A percentile compares a stretch with the other conserved stretches of the same genome.
Conservation (phyloP, 2,888 invertebrate genomes). For the Lissonota sp. region DNA sequence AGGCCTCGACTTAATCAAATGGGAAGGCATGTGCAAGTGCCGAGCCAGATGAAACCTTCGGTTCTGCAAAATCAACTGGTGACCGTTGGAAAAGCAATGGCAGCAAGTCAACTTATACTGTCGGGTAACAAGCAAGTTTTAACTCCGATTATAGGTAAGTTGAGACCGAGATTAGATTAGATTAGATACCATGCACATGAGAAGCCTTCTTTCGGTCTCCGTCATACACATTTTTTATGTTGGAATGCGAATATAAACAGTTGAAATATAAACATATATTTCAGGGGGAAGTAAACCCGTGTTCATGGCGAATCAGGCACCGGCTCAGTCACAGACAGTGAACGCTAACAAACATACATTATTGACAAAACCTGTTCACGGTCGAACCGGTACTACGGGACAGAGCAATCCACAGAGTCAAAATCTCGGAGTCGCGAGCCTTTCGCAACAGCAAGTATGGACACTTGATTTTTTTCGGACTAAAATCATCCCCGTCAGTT, state of each 20-base stretch:
- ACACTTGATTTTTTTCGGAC: conserved; percentile 17
- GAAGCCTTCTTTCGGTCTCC: not conserved
- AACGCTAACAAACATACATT: conserved; percentile 82
- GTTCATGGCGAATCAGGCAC: conserved; percentile 80
- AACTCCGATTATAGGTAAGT: conserved; percentile 82
- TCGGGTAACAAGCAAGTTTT: conserved; percentile 82
- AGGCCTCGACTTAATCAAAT: conserved; percentile 82
- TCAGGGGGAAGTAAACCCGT: conserved; percentile 81
- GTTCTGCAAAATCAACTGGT: conserved; percentile 81
- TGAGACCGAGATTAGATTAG: conserved; percentile 11
- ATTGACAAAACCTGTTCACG: conserved; percentile 81
- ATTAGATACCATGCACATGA: not conserved
- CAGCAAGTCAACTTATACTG: conserved; percentile 81
- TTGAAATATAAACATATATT: conserved; percentile 23
- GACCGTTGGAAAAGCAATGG: conserved; percentile 81
- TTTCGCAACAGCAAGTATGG: conserved; percentile 82
- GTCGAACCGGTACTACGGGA: conserved; percentile 78
- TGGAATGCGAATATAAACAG: too few relatives aligned
- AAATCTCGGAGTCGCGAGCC: conserved; percentile 78
- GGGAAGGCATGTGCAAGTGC: conserved; percentile 80
- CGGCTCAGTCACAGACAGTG: conserved; percentile 81
- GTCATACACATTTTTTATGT: not conserved
- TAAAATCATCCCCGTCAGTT: not conserved
- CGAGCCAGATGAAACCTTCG: conserved; percentile 79
- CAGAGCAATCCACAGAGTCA: conserved; percentile 81